phyloP scores from a whole-genome alignment of 2,888 invertebrate species.

The Seira ritae region DNA sequence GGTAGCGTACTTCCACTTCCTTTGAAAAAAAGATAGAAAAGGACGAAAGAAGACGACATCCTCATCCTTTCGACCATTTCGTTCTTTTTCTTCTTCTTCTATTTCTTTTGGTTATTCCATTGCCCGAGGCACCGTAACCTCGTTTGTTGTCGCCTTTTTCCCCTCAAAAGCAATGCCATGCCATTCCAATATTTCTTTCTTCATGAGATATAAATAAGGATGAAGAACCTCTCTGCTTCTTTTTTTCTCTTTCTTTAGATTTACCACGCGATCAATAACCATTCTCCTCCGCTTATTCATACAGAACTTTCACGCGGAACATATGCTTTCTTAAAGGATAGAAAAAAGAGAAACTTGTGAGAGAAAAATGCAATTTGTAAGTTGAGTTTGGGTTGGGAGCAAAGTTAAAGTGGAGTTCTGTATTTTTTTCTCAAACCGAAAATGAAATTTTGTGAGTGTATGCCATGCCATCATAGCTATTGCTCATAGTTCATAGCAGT shows the following conservation, averaged over 20 bases:
- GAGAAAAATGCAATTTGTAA: too few relatives aligned
- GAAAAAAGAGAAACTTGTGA: too few relatives aligned
- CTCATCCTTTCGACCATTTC: neutral
- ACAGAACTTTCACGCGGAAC: too few relatives aligned
- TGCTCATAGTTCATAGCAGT: too few relatives aligned
- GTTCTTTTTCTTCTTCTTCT: neutral
- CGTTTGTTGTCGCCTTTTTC: constrained; percentile 10
- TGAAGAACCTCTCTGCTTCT: neutral
- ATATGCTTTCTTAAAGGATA: too few relatives aligned
- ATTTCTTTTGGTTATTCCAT: neutral
- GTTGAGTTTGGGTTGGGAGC: too few relatives aligned
- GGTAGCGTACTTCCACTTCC: neutral
- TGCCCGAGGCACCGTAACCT: neutral
- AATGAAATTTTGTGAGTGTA: neutral
- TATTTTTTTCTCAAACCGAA: neutral
- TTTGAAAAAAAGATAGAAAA: neutral
- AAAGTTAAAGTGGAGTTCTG: neutral
- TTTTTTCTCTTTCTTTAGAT: neutral
- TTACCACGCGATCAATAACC: neutral
- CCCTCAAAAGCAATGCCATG: neutral
- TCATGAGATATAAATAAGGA: neutral
- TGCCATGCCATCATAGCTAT: too few relatives aligned
- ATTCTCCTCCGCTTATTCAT: neutral
- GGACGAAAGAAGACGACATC: neutral
- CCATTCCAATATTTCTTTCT: constrained; percentile 8